Percentiles rank a stretch among this genome's conserved stretches.
Evolutionary conservation across 2,888 invertebrate species (phyloP).

Genomic region (Hecatera dysodea): DNA sequence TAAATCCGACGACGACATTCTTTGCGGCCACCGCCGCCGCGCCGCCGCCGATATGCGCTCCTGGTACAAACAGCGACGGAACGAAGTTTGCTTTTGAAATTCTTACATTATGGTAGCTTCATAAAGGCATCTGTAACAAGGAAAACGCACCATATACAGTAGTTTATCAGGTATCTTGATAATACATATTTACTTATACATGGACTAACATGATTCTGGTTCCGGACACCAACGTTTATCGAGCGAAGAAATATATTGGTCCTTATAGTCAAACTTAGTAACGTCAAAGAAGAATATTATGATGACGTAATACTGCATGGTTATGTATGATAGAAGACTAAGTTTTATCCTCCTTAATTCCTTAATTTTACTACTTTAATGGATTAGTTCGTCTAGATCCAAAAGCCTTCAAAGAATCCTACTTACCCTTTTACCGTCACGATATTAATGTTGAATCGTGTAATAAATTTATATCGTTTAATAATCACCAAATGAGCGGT

Average conservation of each 20-base stretch:
- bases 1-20: constrained; percentile 85
- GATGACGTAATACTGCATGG: constrained; percentile 11
- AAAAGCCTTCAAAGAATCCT: constrained; percentile 33
- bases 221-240: constrained; percentile 17
- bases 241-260: constrained; percentile 8
- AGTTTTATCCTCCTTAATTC: constrained; percentile 3
- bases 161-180: constrained; percentile 55
- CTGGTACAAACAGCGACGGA: constrained; percentile 70
- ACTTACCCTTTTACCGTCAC: constrained; percentile 67
- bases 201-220: constrained; percentile 28
- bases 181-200: constrained; percentile 45
- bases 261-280: constrained; percentile 7
- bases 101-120: constrained; percentile 65
- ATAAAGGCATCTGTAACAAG: constrained; percentile 65
- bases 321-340: constrained; percentile 11
- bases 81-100: constrained; percentile 65
- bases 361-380: neutral
- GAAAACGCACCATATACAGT: constrained; percentile 56
- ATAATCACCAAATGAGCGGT: constrained; percentile 72
- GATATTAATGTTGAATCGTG: constrained; percentile 71
- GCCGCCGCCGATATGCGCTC: constrained; percentile 78
- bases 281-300: neutral
- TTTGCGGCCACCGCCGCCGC: constrained; percentile 82
- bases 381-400: constrained; percentile 11
- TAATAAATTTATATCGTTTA: constrained; percentile 75